Conservation (phyloP, 2,888 invertebrate genomes). For the Allophyes oxyacanthae region DNA sequence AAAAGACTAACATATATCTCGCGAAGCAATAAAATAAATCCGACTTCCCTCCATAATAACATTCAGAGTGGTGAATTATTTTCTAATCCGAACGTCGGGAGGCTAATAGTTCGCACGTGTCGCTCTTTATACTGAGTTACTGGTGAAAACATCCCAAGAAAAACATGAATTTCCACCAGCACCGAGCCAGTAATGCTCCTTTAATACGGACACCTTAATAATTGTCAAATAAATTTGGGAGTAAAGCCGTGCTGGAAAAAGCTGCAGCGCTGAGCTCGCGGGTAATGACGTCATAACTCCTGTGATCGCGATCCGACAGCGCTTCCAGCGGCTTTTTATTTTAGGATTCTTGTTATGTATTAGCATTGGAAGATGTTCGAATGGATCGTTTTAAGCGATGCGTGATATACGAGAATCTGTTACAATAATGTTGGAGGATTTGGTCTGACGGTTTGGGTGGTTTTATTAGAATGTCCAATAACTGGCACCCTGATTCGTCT, state of each 20-base stretch:
- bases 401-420: conserved; percentile 44
- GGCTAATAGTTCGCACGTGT: conserved; percentile 89
- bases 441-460: conserved; percentile 9
- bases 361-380: conserved; percentile 43
- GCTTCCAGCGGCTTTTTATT: conserved; percentile 61
- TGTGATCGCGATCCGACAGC: conserved; percentile 59
- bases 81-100: conserved; percentile 85
- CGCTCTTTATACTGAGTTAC: conserved; percentile 82
- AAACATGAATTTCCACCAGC: conserved; percentile 85
- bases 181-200: conserved; percentile 73
- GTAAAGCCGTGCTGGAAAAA: conserved; percentile 76
- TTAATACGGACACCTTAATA: conserved; percentile 86
- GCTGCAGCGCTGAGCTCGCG: conserved; percentile 72
- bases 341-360: conserved; percentile 50
- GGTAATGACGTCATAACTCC: conserved; percentile 83
- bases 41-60: conserved; percentile 85
- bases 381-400: conserved; percentile 48
- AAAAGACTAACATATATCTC: conserved; percentile 84
- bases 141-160: conserved; percentile 85
- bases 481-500: conserved; percentile 1
- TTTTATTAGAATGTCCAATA: conserved; percentile 24
- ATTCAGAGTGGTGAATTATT: conserved; percentile 88
- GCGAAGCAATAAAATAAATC: conserved; percentile 87
- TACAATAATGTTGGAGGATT: conserved; percentile 39
- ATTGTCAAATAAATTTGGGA: conserved; percentile 80